Evolutionary conservation across 2,113 vertebrate genomes (phyloP), one percentile per base, ranked within the genome.

Genomic region (Sakesphorus luctuosus): DNA sequence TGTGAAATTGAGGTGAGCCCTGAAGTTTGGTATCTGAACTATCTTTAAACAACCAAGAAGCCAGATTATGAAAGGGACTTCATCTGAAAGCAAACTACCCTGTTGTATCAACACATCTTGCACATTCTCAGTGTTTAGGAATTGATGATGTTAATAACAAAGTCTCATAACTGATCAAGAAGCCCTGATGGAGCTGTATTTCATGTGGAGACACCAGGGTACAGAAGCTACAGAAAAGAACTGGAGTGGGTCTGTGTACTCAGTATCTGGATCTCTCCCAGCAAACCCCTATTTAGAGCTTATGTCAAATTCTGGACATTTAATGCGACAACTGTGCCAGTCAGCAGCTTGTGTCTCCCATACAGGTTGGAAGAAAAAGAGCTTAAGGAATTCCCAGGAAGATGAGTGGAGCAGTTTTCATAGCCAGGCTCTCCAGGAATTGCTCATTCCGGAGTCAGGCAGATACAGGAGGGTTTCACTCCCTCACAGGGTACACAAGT

Each of bases 81-180:
- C n/a, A 58, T 2, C 10, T n/a, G 50, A 44, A 28, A 87, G 20
- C 10, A 16, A 2, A 5, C 13, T 7, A 2, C 11, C 38, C 23
- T 9, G 31, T 1, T 29, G 49, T 5, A 33, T 2, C 2, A 16
- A 25, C 46, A 35, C 0, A 1, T 3, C 18, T 15, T 31, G 44
- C 47, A 3, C 1, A 3, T 7, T 28, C 75, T 58, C 18, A 16
- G 36, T 9, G 16, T 6, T 38, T 1, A 24, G 65, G 47, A 46
- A n/a, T 0, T 7, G 28, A 13, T n/a, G 52, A 5, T 26, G 31
- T 6, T 17, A 29, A 43, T 16, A 25, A 46, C 19, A n/a, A 89
- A 62, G 9, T 5, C 62, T 43, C 13, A 0, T 6, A 62, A 44
- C 56, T 67, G 50, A 43, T 4, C 18, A 9, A n/a, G 67, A 44